phyloP scores from a whole-genome alignment of 2,797 vertebrate genomes.

The Falco cherrug region DNA sequence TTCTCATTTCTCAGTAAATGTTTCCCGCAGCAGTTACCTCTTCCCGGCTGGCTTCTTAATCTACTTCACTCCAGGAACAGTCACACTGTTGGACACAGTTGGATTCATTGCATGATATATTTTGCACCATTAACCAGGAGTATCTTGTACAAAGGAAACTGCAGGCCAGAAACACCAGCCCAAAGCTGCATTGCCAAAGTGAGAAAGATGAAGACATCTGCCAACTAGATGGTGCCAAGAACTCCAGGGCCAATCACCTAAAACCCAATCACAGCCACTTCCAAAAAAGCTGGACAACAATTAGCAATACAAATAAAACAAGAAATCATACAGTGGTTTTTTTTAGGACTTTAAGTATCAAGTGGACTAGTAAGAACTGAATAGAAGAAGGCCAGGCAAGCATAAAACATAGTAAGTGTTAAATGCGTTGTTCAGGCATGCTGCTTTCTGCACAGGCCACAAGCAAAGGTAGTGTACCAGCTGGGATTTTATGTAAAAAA shows the following conservation, averaged over 20 bases:
- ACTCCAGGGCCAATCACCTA: background rate
- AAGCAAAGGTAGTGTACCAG: background rate
- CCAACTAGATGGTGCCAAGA: background rate
- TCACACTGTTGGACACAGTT: background rate
- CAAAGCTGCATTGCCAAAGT: background rate
- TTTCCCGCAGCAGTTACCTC: background rate
- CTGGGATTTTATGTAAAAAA: background rate
- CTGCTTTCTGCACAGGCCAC: background rate
- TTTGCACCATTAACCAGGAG: background rate
- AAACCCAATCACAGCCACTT: background rate
- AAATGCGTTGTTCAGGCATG: background rate
- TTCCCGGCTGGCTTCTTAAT: background rate
- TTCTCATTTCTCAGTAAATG: background rate
- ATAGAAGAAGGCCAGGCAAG: background rate
- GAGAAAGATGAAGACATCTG: background rate
- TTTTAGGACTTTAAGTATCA: background rate
- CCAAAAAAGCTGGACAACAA: background rate
- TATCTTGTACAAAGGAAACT: background rate
- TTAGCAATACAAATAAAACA: background rate
- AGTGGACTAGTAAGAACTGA: background rate
- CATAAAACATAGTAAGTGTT: background rate
- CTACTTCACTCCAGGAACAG: background rate
- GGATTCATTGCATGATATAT: background rate
- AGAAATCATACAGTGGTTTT: background rate
- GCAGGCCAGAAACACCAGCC: background rate